Base-by-base conservation (phyloP, 2,113 vertebrate genomes). In the Xiphophorus couchianus region DNA sequence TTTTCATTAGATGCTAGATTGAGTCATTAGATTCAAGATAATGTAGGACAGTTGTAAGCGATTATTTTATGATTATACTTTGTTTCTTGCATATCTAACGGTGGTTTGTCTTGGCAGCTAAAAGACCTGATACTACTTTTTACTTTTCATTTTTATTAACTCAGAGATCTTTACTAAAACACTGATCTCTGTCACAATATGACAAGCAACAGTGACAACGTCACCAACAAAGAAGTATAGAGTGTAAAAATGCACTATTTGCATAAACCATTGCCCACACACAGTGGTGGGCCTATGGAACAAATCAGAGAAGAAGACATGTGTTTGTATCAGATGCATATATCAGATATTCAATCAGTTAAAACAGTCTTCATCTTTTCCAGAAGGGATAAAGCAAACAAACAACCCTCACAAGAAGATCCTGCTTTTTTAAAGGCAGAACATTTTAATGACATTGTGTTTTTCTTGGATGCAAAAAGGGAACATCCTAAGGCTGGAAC, bases 241-340 rank as follows among this genome's bases (percentile, higher is more conserved):
- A 71, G 71, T 27, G 28, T 61, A 42, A 7, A 65, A 58, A 28
- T 30, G 61, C 37, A 64, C 73, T 67, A 76, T 76, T 71, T 77
- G 67, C 27, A 62, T 27, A 63, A 69, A 33, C 6, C 69, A 33
- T 10, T 69, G 51, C 75, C 83, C 69, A 73, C 81, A 80, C 71
- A 81, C 30, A 64, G 42, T 22, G 81, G 81, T 89, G 78, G 81
- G 83, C 61, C 74, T 77, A 73, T 70, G 61, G 25, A 76, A 78
- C 71, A 76, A 69, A 69, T 70, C 66, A 81, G 66, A 66, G 63
- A 35, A 81, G 76, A 83, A 63, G 73, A 79, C 6, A 60, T 71
- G 66, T 70, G 60, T 71, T 29, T 62, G 37, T 25, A 65, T 75
- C 73, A 12, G 42, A 75, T 64, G 61, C 13, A 37, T 44, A 73